Conservation (phyloP, 2,888 invertebrate species). For the Lepeophtheirus nordmannii region DNA sequence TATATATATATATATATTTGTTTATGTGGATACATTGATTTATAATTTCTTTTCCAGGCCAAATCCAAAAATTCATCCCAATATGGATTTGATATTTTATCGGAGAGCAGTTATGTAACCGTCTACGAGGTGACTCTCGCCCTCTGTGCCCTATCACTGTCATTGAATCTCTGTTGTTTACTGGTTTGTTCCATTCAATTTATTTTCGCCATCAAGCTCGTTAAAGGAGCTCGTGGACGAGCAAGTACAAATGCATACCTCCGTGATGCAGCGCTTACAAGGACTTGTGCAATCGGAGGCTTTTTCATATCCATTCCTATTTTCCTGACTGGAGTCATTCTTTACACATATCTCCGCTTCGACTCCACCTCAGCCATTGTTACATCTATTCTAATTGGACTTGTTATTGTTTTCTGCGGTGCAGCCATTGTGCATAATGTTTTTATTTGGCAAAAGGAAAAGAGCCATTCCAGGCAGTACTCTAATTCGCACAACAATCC, state of each 20-base stretch:
- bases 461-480: conserved; percentile 24
- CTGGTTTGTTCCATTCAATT: conserved; percentile 87
- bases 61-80: background rate
- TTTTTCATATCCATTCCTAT: conserved; percentile 88
- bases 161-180: conserved; percentile 73
- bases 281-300: conserved; percentile 78
- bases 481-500: background rate
- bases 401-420: conserved; percentile 78
- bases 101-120: conserved; percentile 63
- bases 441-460: conserved; percentile 71
- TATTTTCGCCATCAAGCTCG: conserved; percentile 77
- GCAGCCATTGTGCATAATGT: conserved; percentile 87
- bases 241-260: conserved; percentile 72
- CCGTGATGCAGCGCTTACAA: conserved; percentile 73
- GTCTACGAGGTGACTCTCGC: conserved; percentile 83
- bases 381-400: conserved; percentile 72
- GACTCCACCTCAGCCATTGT: conserved; percentile 80
- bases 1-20: background rate
- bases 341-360: conserved; percentile 81
- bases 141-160: conserved; percentile 69
- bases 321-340: conserved; percentile 76
- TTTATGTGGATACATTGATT: background rate
- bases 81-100: conserved; percentile 37
- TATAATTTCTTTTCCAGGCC: background rate
- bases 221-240: conserved; percentile 64